Evolutionary conservation across 2,113 vertebrate species (phyloP).

Genomic region (Oncorhynchus gorbuscha): DNA sequence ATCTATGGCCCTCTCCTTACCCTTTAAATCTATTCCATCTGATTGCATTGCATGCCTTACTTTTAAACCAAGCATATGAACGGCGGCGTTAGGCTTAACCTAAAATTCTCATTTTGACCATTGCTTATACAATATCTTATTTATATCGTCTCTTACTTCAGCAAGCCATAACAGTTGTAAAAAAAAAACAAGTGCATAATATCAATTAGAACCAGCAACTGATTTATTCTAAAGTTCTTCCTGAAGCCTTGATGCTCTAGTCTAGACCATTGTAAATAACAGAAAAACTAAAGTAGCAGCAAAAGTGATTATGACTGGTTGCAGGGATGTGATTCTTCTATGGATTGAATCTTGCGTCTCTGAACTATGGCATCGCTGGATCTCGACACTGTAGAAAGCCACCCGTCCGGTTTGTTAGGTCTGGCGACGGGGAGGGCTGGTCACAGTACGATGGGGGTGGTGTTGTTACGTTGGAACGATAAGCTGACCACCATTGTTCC

Average conservation of each 20-base stretch:
- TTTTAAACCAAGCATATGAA: conserved; percentile 51
- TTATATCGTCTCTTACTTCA: conserved; percentile 45
- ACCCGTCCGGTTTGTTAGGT: conserved; percentile 15
- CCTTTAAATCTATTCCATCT: conserved; percentile 47
- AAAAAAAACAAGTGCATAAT: conserved; percentile 72
- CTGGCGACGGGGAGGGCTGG: conserved; percentile 14
- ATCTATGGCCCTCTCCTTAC: conserved; percentile 31
- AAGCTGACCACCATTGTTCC: conserved; percentile 25
- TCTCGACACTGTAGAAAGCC: conserved; percentile 6
- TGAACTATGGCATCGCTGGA: conserved; percentile 33
- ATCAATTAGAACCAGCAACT: conserved; percentile 57
- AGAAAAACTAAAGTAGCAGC: conserved; percentile 59
- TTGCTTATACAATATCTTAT: conserved; percentile 50
- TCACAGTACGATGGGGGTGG: conserved; percentile 26
- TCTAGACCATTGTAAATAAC: conserved; percentile 49
- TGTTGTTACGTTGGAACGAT: conserved; percentile 36
- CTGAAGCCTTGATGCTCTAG: conserved; percentile 49
- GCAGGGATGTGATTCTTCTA: conserved; percentile 32
- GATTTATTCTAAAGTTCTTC: conserved; percentile 37
- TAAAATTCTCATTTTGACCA: conserved; percentile 42
- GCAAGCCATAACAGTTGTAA: conserved; percentile 57
- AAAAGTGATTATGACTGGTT: conserved; percentile 46
- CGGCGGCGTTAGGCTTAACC: conserved; percentile 53
- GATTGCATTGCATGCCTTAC: conserved; percentile 41
- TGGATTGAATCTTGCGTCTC: conserved; percentile 20